These are phyloP conservation scores for Tupaia chinensis DNA, from an alignment of 2,113 vertebrate species.

Conservation along the genomic window DNA sequence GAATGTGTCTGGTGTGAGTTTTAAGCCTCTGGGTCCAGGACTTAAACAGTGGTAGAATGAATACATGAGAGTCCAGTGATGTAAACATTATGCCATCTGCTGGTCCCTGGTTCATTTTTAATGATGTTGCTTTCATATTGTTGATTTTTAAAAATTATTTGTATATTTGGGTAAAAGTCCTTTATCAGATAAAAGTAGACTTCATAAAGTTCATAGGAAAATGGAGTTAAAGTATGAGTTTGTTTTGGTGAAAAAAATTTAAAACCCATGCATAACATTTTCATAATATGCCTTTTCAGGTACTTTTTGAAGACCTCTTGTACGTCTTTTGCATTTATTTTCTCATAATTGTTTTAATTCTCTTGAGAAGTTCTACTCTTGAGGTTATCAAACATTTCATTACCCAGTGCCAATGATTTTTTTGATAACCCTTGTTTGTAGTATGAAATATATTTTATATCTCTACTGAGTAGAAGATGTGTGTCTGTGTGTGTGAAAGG, in stretches of 20 bases:
- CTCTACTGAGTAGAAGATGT: neutral
- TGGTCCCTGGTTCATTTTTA: neutral
- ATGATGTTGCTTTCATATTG: neutral
- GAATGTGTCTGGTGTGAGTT: too few species aligned
- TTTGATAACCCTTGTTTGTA: neutral
- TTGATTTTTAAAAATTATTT: neutral
- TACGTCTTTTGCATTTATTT: neutral
- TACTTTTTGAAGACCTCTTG: too few species aligned
- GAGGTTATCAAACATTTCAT: neutral
- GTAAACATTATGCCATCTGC: neutral
- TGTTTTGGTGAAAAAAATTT: too few species aligned
- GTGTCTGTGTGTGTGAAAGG: neutral
- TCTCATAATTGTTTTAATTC: neutral
- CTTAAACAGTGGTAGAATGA: too few species aligned
- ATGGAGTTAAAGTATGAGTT: too few species aligned
- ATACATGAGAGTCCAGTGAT: too few species aligned
- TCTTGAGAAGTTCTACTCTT: neutral
- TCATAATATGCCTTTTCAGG: too few species aligned
- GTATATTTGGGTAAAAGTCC: neutral
- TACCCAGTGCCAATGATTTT: neutral
- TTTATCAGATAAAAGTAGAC: neutral
- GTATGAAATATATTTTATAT: neutral
- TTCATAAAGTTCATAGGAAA: too few species aligned
- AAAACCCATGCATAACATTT: too few species aligned
- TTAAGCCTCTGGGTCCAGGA: too few species aligned